Evolutionary conservation across 2,797 vertebrate genomes (phyloP).

Genomic region (Ibycter americanus): DNA sequence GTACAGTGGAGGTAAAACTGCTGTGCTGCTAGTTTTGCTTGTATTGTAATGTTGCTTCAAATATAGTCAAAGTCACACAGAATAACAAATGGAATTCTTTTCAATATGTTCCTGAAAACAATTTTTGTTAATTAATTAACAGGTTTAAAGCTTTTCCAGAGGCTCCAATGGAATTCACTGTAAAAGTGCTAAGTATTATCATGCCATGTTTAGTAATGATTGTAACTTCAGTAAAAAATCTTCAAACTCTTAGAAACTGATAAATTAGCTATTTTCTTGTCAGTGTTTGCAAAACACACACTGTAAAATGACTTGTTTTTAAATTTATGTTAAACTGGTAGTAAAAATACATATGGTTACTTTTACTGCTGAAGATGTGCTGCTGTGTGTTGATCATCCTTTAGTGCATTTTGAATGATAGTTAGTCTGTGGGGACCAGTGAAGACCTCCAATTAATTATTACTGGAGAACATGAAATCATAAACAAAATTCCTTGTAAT

Average conservation of each 20-base stretch:
- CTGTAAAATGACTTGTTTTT: constrained; percentile 26
- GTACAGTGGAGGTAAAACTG: background rate
- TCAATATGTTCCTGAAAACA: background rate
- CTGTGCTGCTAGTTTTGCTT: background rate
- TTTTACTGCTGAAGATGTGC: constrained; percentile 59
- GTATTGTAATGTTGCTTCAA: background rate
- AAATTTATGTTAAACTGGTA: constrained; percentile 57
- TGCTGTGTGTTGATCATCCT: constrained; percentile 74
- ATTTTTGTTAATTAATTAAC: background rate
- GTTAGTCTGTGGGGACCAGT: constrained; percentile 77
- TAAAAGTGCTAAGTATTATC: background rate
- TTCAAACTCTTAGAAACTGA: background rate
- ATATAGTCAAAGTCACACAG: background rate
- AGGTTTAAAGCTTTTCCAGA: background rate
- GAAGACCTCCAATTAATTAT: constrained; percentile 86
- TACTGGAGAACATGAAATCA: constrained; percentile 84
- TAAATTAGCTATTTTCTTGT: constrained; percentile 24
- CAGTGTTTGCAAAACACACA: constrained; percentile 29
- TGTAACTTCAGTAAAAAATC: background rate
- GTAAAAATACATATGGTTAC: constrained; percentile 62
- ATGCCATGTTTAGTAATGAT: constrained; percentile 7
- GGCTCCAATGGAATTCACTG: background rate
- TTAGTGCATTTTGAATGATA: constrained; percentile 78
- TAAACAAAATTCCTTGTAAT: constrained; percentile 89
- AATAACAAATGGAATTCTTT: background rate